Evolutionary conservation across 2,113 vertebrate genomes (phyloP).

Genomic region (Cacatua alba): DNA sequence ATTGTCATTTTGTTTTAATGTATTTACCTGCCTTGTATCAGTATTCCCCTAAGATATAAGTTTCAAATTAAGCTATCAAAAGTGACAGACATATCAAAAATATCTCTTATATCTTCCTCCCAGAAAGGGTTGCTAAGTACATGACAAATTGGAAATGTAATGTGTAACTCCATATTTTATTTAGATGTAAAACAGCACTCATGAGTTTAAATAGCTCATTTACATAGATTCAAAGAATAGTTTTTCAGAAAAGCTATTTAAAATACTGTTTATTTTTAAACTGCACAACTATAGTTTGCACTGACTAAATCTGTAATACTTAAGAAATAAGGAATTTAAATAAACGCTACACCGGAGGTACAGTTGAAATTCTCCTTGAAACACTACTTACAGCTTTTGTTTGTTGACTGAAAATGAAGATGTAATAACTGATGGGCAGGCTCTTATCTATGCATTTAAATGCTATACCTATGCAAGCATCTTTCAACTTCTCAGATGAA

Average conservation of each 20-base stretch:
- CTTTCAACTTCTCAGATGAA: conserved; percentile 25
- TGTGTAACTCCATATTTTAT: conserved; percentile 65
- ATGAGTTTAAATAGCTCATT: conserved; percentile 60
- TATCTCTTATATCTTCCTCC: conserved; percentile 56
- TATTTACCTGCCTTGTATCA: conserved; percentile 69
- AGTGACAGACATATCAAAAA: conserved; percentile 72
- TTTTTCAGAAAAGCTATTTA: conserved; percentile 32
- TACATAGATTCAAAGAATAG: conserved; percentile 46
- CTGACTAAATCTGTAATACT: conserved; percentile 15
- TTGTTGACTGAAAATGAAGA: conserved; percentile 26
- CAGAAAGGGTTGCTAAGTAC: conserved; percentile 46
- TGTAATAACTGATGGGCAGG: conserved; percentile 33
- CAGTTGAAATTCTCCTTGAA: conserved; percentile 28
- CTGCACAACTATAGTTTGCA: conserved; percentile 13
- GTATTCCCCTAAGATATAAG: conserved; percentile 62
- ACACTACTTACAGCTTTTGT: conserved; percentile 19
- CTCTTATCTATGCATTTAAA: conserved; percentile 22
- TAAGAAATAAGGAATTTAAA: conserved; percentile 32
- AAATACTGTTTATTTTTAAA: conserved; percentile 56
- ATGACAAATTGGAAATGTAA: conserved; percentile 63
- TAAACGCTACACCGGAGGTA: not conserved
- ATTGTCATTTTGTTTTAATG: conserved; percentile 66
- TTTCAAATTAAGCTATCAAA: conserved; percentile 74
- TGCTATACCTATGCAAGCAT: not conserved
- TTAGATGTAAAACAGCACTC: conserved; percentile 53